These are phyloP conservation scores for Paraescarpia echinospica DNA, from an alignment of 1,140 invertebrate genomes.

Conservation along the genomic window DNA sequence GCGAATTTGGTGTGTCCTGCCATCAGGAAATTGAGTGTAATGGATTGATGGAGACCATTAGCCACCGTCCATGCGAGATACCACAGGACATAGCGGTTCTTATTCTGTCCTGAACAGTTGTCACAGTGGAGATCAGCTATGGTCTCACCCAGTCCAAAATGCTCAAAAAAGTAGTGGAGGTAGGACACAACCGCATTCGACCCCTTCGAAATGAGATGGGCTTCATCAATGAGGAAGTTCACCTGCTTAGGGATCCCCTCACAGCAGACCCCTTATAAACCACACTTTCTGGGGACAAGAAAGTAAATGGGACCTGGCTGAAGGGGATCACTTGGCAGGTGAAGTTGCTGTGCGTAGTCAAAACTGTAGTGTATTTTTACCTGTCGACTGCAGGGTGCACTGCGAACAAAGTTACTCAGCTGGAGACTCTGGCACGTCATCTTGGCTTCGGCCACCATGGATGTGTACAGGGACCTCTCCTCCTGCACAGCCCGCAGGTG, in stretches of 20 bases:
- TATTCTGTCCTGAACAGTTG: constrained; percentile 38
- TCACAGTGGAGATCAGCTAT: constrained; percentile 26
- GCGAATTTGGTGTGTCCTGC: constrained; percentile 34
- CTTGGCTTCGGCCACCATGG: too few species aligned
- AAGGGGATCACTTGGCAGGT: background rate
- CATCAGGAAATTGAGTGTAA: constrained; percentile 23
- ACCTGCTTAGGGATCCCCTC: constrained; percentile 35
- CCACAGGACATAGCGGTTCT: constrained; percentile 39
- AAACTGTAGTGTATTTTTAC: constrained; percentile 25
- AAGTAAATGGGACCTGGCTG: constrained; percentile 24
- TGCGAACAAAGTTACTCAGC: constrained; percentile 14
- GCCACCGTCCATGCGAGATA: constrained; percentile 38
- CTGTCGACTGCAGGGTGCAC: constrained; percentile 19
- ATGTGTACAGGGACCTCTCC: background rate
- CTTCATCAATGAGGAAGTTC: constrained; percentile 36
- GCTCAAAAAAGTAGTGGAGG: constrained; percentile 33
- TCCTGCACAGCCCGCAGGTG: background rate
- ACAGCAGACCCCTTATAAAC: constrained; percentile 37
- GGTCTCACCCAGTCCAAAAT: constrained; percentile 32
- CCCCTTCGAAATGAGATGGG: constrained; percentile 31
- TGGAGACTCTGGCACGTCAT: constrained; percentile 10
- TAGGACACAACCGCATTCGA: constrained; percentile 38
- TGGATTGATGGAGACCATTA: constrained; percentile 28
- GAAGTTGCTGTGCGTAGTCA: constrained; percentile 26
- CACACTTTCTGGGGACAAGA: constrained; percentile 21